Evolutionary conservation across 1,140 invertebrate genomes (phyloP).

Genomic region (Limonius californicus): DNA sequence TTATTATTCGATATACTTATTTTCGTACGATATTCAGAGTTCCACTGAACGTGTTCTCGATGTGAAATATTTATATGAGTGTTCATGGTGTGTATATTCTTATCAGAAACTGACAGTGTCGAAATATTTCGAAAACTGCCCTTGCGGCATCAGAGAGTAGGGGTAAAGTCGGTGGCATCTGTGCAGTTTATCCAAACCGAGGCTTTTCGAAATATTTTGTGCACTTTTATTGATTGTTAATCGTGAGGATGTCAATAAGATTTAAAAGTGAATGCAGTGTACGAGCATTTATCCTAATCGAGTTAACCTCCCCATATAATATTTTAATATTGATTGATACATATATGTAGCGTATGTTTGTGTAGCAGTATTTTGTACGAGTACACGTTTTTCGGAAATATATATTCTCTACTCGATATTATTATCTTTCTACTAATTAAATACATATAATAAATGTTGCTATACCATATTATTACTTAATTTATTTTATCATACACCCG

Average conservation of each 20-base stretch:
- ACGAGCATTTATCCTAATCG: slow-evolving; percentile 30
- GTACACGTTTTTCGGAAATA: slow-evolving; percentile 48
- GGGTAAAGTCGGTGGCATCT: not conserved
- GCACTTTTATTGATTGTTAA: slow-evolving; percentile 26
- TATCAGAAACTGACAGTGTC: slow-evolving; percentile 18
- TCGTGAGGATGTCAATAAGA: slow-evolving; percentile 43
- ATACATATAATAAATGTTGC: slow-evolving; percentile 48
- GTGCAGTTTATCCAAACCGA: not conserved
- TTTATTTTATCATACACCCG: slow-evolving; percentile 48
- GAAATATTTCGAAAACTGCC: slow-evolving; percentile 4
- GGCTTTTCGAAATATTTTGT: slow-evolving; percentile 7
- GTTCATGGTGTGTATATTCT: slow-evolving; percentile 38
- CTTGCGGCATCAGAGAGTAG: not conserved
- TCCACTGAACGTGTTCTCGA: slow-evolving; percentile 49
- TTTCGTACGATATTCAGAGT: slow-evolving; percentile 36
- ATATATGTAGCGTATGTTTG: slow-evolving; percentile 43
- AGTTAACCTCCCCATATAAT: slow-evolving; percentile 39
- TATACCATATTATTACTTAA: slow-evolving; percentile 47
- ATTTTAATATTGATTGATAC: slow-evolving; percentile 40
- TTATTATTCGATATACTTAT: slow-evolving; percentile 26
- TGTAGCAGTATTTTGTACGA: slow-evolving; percentile 47
- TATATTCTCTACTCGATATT: slow-evolving; percentile 45
- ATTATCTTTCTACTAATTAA: slow-evolving; percentile 48
- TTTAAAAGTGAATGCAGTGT: slow-evolving; percentile 34
- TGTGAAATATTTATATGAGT: slow-evolving; percentile 43